Percentiles rank a stretch among this genome's conserved stretches.
These are phyloP conservation scores for Arenicola marina DNA, from an alignment of 2,888 invertebrate genomes.

Conservation along the genomic window DNA sequence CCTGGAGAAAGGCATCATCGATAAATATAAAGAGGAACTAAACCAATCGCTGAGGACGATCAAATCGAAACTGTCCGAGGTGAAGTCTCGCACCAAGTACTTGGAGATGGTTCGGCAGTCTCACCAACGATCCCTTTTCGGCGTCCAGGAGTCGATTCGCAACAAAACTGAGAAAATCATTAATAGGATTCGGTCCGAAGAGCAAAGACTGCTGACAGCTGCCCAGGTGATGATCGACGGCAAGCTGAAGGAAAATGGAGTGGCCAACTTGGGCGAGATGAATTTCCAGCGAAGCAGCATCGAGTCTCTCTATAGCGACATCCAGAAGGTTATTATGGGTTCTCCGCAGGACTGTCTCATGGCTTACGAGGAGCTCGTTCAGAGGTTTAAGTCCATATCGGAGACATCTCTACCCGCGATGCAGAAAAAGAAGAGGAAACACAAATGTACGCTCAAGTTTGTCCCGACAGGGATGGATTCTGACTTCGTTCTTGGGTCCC, in stretches of 20 bases:
- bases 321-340: slow-evolving; percentile 24
- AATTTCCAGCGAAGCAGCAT: slow-evolving; percentile 26
- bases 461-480: slow-evolving; percentile 17
- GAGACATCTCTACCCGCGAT: slow-evolving; percentile 14
- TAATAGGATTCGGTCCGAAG: slow-evolving; percentile 22
- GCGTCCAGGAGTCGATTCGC: slow-evolving; percentile 24
- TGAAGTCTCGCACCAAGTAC: slow-evolving; percentile 26
- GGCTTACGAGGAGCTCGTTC: slow-evolving; percentile 24
- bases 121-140: slow-evolving; percentile 28
- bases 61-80: slow-evolving; percentile 20
- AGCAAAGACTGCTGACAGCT: slow-evolving; percentile 24
- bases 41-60: slow-evolving; percentile 12
- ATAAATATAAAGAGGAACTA: slow-evolving; percentile 25
- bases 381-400: slow-evolving; percentile 13
- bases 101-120: slow-evolving; percentile 30
- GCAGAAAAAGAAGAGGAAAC: slow-evolving; percentile 10
- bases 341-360: slow-evolving; percentile 30
- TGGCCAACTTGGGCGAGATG: slow-evolving; percentile 30
- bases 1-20: slow-evolving; percentile 27
- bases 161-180: slow-evolving; percentile 22
- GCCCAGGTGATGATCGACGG: slow-evolving; percentile 23
- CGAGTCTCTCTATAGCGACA: slow-evolving; percentile 22
- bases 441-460: slow-evolving; percentile 18
- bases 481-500: slow-evolving; percentile 19
- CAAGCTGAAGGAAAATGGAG: slow-evolving; percentile 21